phyloP scores from a whole-genome alignment of 1,140 invertebrate genomes.

The Aphelenchoides avenae region DNA sequence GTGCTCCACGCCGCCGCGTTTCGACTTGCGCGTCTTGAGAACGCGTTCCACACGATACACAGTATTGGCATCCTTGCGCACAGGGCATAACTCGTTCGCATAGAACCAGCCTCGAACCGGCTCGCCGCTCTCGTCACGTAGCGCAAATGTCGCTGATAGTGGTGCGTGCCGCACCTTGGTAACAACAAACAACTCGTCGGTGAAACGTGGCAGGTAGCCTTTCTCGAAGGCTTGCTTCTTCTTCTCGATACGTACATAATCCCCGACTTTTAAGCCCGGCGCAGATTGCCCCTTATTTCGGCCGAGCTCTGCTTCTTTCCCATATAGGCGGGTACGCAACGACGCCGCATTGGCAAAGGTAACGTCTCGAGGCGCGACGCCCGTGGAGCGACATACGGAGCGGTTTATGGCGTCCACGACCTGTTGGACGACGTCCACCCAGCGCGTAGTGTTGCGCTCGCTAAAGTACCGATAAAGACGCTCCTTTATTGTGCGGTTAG shows the following conservation, averaged over 20 bases:
- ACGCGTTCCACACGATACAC: conserved; percentile 10
- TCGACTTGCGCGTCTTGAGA: no score
- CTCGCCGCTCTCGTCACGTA: neutral
- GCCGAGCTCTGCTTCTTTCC: neutral
- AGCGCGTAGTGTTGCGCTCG: conserved; percentile 16
- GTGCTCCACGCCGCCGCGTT: neutral
- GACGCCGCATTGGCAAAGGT: conserved; percentile 24
- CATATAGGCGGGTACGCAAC: neutral
- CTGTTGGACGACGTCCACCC: conserved; percentile 30
- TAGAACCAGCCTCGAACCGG: conserved; percentile 17
- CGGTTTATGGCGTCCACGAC: conserved; percentile 36
- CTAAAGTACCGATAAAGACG: conserved; percentile 40
- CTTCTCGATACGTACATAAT: conserved; percentile 20
- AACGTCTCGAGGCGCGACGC: conserved; percentile 9
- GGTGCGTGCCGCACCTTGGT: neutral
- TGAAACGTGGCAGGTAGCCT: conserved; percentile 16
- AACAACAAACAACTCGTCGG: conserved; percentile 23
- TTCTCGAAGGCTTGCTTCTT: conserved; percentile 14
- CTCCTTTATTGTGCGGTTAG: conserved; percentile 34
- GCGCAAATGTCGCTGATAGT: conserved; percentile 3
- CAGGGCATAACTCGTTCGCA: conserved; percentile 38
- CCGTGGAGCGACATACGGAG: conserved; percentile 17
- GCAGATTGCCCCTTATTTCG: neutral
- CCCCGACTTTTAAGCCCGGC: no score
- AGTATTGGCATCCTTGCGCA: conserved; percentile 4